Base-by-base conservation (phyloP, 2,888 invertebrate species). In the Esperia sulphurella region DNA sequence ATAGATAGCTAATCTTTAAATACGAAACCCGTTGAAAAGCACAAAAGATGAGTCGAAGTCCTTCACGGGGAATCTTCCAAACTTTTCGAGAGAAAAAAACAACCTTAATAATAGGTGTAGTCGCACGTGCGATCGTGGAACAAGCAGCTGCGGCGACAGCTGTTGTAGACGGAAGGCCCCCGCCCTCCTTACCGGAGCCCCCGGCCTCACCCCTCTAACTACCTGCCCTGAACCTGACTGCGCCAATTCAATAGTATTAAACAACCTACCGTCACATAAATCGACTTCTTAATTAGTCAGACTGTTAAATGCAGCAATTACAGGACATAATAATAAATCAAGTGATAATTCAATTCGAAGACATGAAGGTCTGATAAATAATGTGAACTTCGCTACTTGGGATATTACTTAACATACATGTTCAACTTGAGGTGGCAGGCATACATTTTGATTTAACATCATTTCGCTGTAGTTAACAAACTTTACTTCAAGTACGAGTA, bases 121-220 rank as follows among this genome's bases (percentile, higher is more conserved):
- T 62, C 80, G 84, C 88, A 89, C 89, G 88, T 87, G 88, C 83
- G 81, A 64, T 62, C 63, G 61, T 57, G 58, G 63, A 58, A 61
- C 59, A 65, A 65, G 80, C 89, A 88, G 89, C 89, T 87, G 89
- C 79, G 67, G 67, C 71, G 87, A 83, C 87, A 87, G 88, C 83
- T 87, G 87, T 75, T 76, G 69, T 68, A 67, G 77, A 73, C 81
- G 82, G 83, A 83, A 80, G 62, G 58, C 61, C 71, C 63, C 58
- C 59, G 60, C 65, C 58, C 46, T 57, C 10, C 35, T 35, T 3
- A n/a, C 21, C 21, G 21, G n/a, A 35, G 10, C 10, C 10, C 10
- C 10, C 58, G 50, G 54, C 48, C 59, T 58, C 63, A 51, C 60
- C 53, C 58, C 59, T 61, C 61, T 35, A 53, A 52, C 68, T 78